Percentiles rank a stretch among this genome's conserved stretches.
Conservation (phyloP, 1,140 invertebrate species). For the Adoxophyes honmai region DNA sequence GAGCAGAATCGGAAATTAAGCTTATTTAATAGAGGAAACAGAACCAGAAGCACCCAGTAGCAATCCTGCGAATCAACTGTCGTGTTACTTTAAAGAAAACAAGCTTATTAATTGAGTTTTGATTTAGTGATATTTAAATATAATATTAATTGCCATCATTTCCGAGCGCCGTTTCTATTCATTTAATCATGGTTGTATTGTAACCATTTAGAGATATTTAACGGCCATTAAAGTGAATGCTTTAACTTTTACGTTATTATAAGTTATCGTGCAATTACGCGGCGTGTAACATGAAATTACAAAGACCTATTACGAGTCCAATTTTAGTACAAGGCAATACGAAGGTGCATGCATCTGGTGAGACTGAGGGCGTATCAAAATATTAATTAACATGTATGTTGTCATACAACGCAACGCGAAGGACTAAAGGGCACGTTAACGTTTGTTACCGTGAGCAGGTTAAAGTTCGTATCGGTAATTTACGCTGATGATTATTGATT, state of each 20-base stretch:
- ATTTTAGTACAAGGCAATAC: no score
- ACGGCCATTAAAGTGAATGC: not conserved
- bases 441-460: no score
- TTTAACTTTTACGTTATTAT: not conserved
- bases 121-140: slow-evolving; percentile 7
- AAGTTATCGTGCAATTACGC: not conserved
- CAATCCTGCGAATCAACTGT: not conserved
- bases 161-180: not conserved
- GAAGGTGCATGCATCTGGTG: no score
- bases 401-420: no score
- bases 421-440: no score
- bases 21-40: not conserved
- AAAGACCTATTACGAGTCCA: no score
- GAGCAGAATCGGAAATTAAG: not conserved
- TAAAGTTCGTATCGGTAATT: no score
- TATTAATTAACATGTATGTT: no score
- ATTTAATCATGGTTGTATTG: no score
- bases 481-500: no score
- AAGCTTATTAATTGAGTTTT: not conserved
- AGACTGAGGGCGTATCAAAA: no score
- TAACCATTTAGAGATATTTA: slow-evolving; percentile 7
- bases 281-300: no score
- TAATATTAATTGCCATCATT: not conserved
- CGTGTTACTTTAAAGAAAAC: not conserved
- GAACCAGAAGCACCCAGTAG: not conserved